Evolutionary conservation across 2,888 invertebrate species (phyloP), one percentile per base, ranked within the genome.

Genomic region (Erynnis tages): DNA sequence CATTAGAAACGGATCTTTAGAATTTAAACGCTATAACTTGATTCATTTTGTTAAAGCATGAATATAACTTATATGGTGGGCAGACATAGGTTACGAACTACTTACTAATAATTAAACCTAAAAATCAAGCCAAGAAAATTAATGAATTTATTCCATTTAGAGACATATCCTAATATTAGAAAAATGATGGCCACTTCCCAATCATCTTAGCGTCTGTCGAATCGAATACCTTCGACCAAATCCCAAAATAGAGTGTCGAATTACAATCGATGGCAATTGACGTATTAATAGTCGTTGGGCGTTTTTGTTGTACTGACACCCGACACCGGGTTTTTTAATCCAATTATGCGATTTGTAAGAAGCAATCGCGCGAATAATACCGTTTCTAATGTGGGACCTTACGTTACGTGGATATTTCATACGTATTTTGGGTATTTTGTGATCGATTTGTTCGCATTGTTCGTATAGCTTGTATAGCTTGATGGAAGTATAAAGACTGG

Each of bases 241-340:
- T 34, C 23, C 41, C 29, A 59, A 55, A 54, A 56, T 54, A 58
- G 55, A 55, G 75, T 66, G 65, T 81, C 77, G 53, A 35, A 64
- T 79, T 77, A 64, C 78, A 73, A 78, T 79, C 76, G 77, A 73
- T 67, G 76, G 68, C 80, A 81, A 82, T 82, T 79, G 80, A 79
- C 78, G 77, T 53, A 49, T 49, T 49, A 49, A 49, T 49, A 49
- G 49, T 41, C 41, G 25, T 16, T 65, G 61, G 60, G 58, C 59
- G 57, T 62, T 62, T 63, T 65, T 66, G 62, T 62, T 60, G 60
- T 58, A 54, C 57, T 49, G 55, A 58, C 50, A 47, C 40, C 54
- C 55, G 57, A 55, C 56, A 56, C 45, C 52, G 54, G 57, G 59
- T 66, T 69, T 59, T 65, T 53, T 59, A 61, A 62, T 65, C 59